Conservation (phyloP, 2,797 vertebrate species). For the Australoheros facetus region DNA sequence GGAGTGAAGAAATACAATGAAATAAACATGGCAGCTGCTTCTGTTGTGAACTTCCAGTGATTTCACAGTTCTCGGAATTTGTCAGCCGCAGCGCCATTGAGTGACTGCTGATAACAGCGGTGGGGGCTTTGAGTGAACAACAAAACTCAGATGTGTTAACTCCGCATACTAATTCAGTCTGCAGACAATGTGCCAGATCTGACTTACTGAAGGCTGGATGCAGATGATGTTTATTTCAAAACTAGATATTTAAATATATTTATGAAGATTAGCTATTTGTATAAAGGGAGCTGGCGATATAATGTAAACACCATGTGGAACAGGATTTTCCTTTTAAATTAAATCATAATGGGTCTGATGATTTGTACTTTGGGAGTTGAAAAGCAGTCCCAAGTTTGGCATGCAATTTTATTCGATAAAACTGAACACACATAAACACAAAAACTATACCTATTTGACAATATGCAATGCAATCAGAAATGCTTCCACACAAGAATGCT, state of each 20-base stretch:
- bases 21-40: conserved; percentile 75
- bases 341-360: neutral
- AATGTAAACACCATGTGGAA: neutral
- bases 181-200: conserved; percentile 36
- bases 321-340: neutral
- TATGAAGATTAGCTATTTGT: conserved; percentile 1
- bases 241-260: neutral
- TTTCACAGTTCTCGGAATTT: conserved; percentile 75
- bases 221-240: conserved; percentile 5
- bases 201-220: neutral
- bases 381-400: neutral
- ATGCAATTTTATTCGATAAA: neutral
- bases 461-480: neutral
- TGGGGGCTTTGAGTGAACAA: conserved; percentile 59
- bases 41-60: conserved; percentile 73
- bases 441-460: neutral
- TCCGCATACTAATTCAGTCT: conserved; percentile 72
- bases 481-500: neutral
- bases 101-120: conserved; percentile 73
- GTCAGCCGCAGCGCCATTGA: conserved; percentile 70
- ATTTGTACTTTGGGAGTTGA: neutral
- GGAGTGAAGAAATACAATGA: conserved; percentile 64
- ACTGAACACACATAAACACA: neutral
- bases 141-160: conserved; percentile 56
- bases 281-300: neutral